A percentile compares a stretch with the other conserved stretches of the same genome.
Conservation (phyloP, 2,888 invertebrate species). For the Altica lythri region DNA sequence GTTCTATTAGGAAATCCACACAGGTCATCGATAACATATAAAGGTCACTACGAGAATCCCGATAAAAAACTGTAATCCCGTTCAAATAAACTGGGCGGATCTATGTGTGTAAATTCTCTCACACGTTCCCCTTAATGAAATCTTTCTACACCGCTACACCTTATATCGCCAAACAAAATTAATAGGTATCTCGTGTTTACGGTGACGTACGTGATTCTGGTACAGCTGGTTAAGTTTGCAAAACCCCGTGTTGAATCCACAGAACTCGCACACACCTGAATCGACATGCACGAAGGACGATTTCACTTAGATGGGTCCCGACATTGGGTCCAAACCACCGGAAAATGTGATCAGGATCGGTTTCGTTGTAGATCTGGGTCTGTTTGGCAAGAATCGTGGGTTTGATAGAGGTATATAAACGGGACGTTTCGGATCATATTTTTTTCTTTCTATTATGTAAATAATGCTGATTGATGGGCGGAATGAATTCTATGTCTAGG, state of each 20-base stretch:
- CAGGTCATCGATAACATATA: neutral
- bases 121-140: slow-evolving; percentile 10
- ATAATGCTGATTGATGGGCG: too few relatives aligned
- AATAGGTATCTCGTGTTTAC: slow-evolving; percentile 29
- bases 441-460: neutral
- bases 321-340: slow-evolving; percentile 46
- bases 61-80: slow-evolving; percentile 7
- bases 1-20: too few relatives aligned
- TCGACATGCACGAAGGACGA: slow-evolving; percentile 44
- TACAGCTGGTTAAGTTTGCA: slow-evolving; percentile 26
- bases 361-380: slow-evolving; percentile 22
- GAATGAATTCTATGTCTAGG: too few relatives aligned
- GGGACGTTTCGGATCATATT: neutral
- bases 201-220: slow-evolving; percentile 27
- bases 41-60: neutral
- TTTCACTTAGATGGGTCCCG: slow-evolving; percentile 28
- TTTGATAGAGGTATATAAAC: neutral
- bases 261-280: slow-evolving; percentile 45
- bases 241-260: slow-evolving; percentile 24
- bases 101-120: neutral
- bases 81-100: slow-evolving; percentile 1
- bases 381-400: slow-evolving; percentile 18
- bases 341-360: slow-evolving; percentile 49
- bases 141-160: slow-evolving; percentile 9
- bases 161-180: slow-evolving; percentile 26